phyloP scores from a whole-genome alignment of 1,140 invertebrate species.

The Bombus waltoni region DNA sequence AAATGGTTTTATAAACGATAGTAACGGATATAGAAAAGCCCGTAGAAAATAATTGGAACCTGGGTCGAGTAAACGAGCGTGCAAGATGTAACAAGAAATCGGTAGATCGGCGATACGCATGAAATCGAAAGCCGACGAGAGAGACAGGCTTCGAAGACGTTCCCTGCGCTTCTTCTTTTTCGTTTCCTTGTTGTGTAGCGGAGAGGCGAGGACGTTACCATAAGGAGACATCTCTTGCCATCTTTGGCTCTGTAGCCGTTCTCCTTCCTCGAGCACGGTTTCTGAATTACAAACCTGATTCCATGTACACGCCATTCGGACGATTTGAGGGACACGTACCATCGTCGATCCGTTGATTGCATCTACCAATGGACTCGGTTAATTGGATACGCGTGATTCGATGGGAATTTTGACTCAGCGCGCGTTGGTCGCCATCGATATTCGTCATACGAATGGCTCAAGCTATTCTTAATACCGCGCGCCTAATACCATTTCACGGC shows the following conservation, averaged over 20 bases:
- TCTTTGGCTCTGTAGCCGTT: slow-evolving; percentile 57
- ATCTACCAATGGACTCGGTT: slow-evolving; percentile 3
- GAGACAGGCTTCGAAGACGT: neutral
- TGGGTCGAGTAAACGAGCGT: neutral
- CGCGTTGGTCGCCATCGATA: neutral
- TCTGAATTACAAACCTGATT: slow-evolving; percentile 38
- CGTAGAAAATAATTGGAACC: neutral
- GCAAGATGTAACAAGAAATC: neutral
- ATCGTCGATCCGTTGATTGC: neutral
- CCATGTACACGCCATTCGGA: neutral
- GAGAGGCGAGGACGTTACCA: slow-evolving; percentile 76
- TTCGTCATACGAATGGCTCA: neutral
- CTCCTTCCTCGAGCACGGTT: slow-evolving; percentile 23
- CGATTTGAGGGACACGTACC: neutral
- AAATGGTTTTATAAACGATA: too few relatives aligned
- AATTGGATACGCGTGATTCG: slow-evolving; percentile 17
- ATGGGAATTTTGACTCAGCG: neutral
- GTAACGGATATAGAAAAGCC: too few relatives aligned
- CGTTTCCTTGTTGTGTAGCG: slow-evolving; percentile 52
- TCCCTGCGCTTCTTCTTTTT: slow-evolving; percentile 51
- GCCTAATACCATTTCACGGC: neutral
- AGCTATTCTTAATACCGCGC: neutral
- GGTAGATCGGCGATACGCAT: neutral
- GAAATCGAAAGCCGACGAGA: slow-evolving; percentile 25
- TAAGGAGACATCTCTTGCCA: slow-evolving; percentile 77